Conservation (phyloP, 2,888 invertebrate genomes). For the Tetropium fuscum region DNA sequence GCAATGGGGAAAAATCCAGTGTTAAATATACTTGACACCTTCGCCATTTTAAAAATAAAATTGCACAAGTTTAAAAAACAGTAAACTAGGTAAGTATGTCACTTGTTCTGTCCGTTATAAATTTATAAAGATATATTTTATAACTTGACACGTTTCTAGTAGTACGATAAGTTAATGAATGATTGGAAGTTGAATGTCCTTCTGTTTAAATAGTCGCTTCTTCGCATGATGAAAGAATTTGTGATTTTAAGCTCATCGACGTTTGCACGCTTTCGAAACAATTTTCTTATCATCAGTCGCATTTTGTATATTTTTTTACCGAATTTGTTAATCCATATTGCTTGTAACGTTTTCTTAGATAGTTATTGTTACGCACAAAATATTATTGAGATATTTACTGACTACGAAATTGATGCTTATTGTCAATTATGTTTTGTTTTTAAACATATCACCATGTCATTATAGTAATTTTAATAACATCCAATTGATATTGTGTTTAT, state of each 20-base stretch:
- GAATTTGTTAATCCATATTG: no score
- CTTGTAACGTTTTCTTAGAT: no score
- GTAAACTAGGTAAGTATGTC: background rate
- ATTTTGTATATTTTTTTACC: no score
- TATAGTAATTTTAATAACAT: no score
- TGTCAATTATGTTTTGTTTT: no score
- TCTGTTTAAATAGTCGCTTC: slow-evolving; percentile 35
- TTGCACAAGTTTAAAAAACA: background rate
- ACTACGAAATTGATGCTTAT: no score
- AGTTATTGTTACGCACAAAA: no score
- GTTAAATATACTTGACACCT: slow-evolving; percentile 1
- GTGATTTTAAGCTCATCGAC: slow-evolving; percentile 6
- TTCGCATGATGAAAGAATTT: slow-evolving; percentile 43
- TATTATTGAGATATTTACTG: no score
- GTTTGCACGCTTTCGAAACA: slow-evolving; percentile 8
- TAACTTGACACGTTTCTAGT: no score
- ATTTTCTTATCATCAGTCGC: slow-evolving; percentile 35
- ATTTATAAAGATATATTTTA: background rate
- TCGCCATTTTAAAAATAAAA: background rate
- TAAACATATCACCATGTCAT: no score
- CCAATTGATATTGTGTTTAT: no score
- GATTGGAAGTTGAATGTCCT: slow-evolving; percentile 23
- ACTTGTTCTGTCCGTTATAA: background rate
- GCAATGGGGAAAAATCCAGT: slow-evolving; percentile 14
- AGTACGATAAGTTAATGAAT: slow-evolving; percentile 15